A percentile compares a stretch with the other conserved stretches of the same genome.
These are phyloP conservation scores for Fragum sueziense DNA, from an alignment of 2,888 invertebrate species.

Conservation along the genomic window DNA sequence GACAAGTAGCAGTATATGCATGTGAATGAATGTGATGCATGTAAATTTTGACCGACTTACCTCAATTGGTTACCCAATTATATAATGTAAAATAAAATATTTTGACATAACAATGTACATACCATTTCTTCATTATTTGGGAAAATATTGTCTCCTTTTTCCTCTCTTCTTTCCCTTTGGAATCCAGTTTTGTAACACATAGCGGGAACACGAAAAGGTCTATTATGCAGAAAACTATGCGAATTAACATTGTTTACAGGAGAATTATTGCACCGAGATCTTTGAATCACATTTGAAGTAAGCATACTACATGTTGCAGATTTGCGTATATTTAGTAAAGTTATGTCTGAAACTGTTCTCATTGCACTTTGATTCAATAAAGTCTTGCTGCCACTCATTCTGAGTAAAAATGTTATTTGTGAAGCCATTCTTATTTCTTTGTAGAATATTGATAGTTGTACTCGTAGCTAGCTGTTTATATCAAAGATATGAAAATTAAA, in stretches of 20 bases:
- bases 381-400: not conserved
- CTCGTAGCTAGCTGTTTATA: too few species aligned
- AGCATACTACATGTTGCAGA: not conserved
- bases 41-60: too few species aligned
- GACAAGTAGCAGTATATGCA: too few species aligned
- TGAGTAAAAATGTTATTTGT: not conserved
- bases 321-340: not conserved
- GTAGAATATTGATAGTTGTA: too few species aligned
- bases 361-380: not conserved
- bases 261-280: too few species aligned
- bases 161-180: not conserved
- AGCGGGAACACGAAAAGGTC: not conserved
- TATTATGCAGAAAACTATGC: not conserved
- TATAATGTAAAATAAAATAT: too few species aligned
- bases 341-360: not conserved
- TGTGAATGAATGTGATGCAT: too few species aligned
- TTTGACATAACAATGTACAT: too few species aligned
- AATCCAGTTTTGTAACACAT: not conserved
- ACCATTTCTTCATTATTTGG: constrained; percentile 7
- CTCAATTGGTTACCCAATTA: too few species aligned
- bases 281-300: not conserved
- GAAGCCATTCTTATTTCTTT: not conserved
- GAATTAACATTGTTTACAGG: too few species aligned
- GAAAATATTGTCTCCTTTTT: not conserved
- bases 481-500: too few species aligned